Evolutionary conservation across 2,888 invertebrate genomes (phyloP).

Genomic region (Amphipoea lucens): DNA sequence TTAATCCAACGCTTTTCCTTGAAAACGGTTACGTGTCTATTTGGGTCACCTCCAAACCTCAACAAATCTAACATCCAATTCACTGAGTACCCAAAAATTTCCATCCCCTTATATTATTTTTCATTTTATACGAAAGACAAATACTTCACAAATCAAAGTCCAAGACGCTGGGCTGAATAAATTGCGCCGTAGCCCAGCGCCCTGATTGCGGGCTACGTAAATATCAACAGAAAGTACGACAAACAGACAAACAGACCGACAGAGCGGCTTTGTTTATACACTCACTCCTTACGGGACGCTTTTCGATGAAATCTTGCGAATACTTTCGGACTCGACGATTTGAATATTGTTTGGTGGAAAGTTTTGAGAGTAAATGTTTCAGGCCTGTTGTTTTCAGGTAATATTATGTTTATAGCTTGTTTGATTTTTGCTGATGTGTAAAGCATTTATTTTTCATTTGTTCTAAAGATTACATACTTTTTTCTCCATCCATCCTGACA

Average conservation of each 20-base stretch:
- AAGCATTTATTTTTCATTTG: neutral
- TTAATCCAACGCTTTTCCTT: neutral
- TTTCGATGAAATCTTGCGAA: slow-evolving; percentile 55
- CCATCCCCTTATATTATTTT: slow-evolving; percentile 59
- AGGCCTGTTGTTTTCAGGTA: neutral
- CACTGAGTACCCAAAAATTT: slow-evolving; percentile 31
- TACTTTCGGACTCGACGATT: slow-evolving; percentile 41
- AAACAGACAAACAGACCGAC: slow-evolving; percentile 64
- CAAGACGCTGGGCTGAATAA: slow-evolving; percentile 73
- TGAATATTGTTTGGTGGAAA: slow-evolving; percentile 37
- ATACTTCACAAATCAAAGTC: slow-evolving; percentile 72
- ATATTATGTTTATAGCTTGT: neutral
- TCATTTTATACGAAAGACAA: slow-evolving; percentile 70
- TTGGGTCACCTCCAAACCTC: neutral
- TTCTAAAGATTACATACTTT: neutral
- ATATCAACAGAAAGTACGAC: slow-evolving; percentile 63
- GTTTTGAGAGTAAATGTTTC: slow-evolving; percentile 16
- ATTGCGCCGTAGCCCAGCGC: slow-evolving; percentile 57
- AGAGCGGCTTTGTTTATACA: slow-evolving; percentile 50
- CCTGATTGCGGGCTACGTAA: slow-evolving; percentile 67
- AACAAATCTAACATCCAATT: neutral
- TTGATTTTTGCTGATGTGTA: neutral
- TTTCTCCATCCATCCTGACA: neutral
- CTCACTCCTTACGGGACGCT: slow-evolving; percentile 53
- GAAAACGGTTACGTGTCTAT: neutral